These are phyloP conservation scores for Grantiella picta DNA, from an alignment of 2,113 vertebrate genomes.

Conservation along the genomic window DNA sequence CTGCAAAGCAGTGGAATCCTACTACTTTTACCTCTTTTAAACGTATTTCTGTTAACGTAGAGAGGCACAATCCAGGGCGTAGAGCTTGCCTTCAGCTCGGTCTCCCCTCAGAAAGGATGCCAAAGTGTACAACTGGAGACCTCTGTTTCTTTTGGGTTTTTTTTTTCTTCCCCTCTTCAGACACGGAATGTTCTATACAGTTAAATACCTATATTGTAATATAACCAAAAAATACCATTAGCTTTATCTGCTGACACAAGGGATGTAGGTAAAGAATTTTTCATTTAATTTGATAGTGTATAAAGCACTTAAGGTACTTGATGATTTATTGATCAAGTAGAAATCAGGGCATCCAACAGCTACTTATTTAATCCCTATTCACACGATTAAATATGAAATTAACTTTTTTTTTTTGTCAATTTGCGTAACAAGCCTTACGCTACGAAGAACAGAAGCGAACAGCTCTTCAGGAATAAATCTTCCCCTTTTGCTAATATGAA, in stretches of 20 bases:
- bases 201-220: slow-evolving; percentile 68
- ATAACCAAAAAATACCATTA: slow-evolving; percentile 73
- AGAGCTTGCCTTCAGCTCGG: not conserved
- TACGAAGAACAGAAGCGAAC: slow-evolving; percentile 27
- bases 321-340: slow-evolving; percentile 83
- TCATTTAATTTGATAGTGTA: slow-evolving; percentile 78
- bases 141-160: not conserved
- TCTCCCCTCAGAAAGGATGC: not conserved
- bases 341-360: slow-evolving; percentile 73
- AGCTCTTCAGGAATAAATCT: slow-evolving; percentile 68
- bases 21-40: not conserved
- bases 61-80: not conserved
- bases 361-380: slow-evolving; percentile 74
- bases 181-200: slow-evolving; percentile 33
- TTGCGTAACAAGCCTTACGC: slow-evolving; percentile 42
- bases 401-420: slow-evolving; percentile 36
- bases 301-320: slow-evolving; percentile 78
- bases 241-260: slow-evolving; percentile 70
- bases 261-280: slow-evolving; percentile 77
- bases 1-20: not conserved
- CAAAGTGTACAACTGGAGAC: not conserved
- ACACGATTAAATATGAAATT: slow-evolving; percentile 67
- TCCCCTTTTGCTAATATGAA: slow-evolving; percentile 64
- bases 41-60: not conserved
- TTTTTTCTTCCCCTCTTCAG: not conserved